Base-by-base conservation (phyloP, 2,113 vertebrate genomes). In the Otis tarda region DNA sequence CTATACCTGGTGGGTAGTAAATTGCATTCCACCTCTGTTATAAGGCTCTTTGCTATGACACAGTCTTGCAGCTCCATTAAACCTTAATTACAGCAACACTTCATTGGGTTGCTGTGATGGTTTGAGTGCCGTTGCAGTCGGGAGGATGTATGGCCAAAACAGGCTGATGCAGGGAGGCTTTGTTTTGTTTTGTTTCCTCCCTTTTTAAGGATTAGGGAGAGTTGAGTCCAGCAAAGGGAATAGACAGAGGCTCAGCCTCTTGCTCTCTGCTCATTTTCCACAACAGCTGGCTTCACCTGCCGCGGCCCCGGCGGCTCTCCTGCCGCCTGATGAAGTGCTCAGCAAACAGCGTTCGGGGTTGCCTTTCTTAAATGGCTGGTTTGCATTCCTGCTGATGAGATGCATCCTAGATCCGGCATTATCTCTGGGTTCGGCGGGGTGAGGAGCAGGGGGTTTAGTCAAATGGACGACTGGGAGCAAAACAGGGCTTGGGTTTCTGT, bases 21-120 rank as follows among this genome's bases (percentile, higher is more conserved):
- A 98, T 97, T 97, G 97, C 95, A 96, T 97, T 96, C 96, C 90
- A 71, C 94, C 97, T 95, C 95, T 92, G 95, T 97, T 98, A 97
- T 97, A 97, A 98, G 97, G 97, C 93, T 92, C 96, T 97, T 98
- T 97, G 95, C 97, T 97, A 96, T 96, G 95, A 97, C 92, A 96
- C 88, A 71, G 89, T 53, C 95, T 95, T 97, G 95, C 96, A 94
- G 96, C 96, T 97, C 97, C 97, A 97, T 98, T 97, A 98, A 97
- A 96, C 97, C 95, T 97, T 98, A 97, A 97, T 97, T 97, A 97
- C 95, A 79, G 71, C 75, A 96, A 97, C 97, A 98, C 97, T 97
- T 98, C 97, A 97, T 98, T 97, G 96, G 83, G 84, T 91, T 95
- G 95, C 87, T 27, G 74, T 0, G 61, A 96, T 87, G 86, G 83